phyloP scores from a whole-genome alignment of 2,888 invertebrate genomes.

The Melieria omissa region DNA sequence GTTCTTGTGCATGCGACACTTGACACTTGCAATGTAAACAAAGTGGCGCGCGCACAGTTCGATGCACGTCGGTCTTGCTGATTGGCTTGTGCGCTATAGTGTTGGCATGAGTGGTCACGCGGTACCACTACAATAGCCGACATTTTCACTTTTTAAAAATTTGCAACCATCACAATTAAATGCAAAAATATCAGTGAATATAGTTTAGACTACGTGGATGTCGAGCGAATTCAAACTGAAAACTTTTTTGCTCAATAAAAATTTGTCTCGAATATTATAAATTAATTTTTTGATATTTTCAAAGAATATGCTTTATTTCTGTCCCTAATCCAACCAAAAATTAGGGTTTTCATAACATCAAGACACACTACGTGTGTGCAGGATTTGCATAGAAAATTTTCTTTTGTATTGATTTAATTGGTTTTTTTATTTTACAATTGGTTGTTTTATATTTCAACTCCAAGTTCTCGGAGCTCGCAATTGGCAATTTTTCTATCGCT shows the following conservation, averaged over 20 bases:
- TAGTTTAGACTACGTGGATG: conserved; percentile 27
- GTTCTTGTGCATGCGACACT: too few species aligned
- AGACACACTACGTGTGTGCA: conserved; percentile 37
- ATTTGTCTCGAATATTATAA: conserved; percentile 28
- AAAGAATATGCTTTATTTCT: conserved; percentile 19
- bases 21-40: too few species aligned
- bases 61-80: too few species aligned
- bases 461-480: too few species aligned
- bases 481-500: conserved; percentile 30
- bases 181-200: not conserved
- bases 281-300: conserved; percentile 20
- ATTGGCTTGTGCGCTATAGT: too few species aligned
- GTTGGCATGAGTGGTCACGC: too few species aligned
- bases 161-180: too few species aligned
- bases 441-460: too few species aligned
- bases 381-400: conserved; percentile 18
- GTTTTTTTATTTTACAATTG: too few species aligned
- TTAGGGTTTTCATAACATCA: conserved; percentile 32
- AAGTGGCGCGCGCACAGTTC: too few species aligned
- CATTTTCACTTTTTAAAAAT: too few species aligned
- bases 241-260: conserved; percentile 12
- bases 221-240: conserved; percentile 23
- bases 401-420: not conserved
- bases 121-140: too few species aligned
- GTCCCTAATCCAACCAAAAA: conserved; percentile 26